Evolutionary conservation across 2,888 invertebrate genomes (phyloP).

Genomic region (Watsonalla binaria): DNA sequence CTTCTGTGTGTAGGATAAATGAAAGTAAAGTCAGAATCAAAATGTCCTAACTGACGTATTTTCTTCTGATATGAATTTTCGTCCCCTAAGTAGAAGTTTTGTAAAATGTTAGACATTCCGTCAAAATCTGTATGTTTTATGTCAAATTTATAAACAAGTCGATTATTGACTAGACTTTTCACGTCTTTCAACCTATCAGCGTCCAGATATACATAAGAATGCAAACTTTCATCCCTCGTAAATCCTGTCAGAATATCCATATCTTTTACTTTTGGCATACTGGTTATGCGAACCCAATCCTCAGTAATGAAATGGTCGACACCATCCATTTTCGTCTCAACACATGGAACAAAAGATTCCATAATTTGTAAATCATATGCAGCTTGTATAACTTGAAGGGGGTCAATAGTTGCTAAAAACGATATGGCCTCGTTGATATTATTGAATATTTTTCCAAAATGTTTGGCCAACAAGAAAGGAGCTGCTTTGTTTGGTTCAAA

Average conservation of each 20-base stretch:
- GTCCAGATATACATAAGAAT: conserved; percentile 5
- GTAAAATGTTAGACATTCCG: conserved; percentile 17
- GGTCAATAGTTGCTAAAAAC: conserved; percentile 25
- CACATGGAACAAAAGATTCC: conserved; percentile 22
- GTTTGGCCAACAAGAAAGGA: conserved; percentile 27
- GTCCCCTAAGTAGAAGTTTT: conserved; percentile 31
- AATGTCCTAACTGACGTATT: conserved; percentile 17
- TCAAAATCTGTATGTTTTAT: conserved; percentile 15
- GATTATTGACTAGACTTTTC: conserved; percentile 4
- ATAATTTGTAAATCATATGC: conserved; percentile 1
- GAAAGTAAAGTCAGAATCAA: conserved; percentile 32
- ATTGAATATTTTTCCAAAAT: conserved; percentile 26
- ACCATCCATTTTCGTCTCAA: conserved; percentile 30
- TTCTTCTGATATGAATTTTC: conserved; percentile 14
- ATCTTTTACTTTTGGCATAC: conserved; percentile 19
- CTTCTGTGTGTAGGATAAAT: conserved; percentile 26
- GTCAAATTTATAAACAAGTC: conserved; percentile 16
- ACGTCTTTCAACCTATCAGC: conserved; percentile 1
- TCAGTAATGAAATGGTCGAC: conserved; percentile 30
- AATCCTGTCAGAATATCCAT: conserved; percentile 32
- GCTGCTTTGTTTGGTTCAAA: conserved; percentile 20
- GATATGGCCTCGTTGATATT: conserved; percentile 27
- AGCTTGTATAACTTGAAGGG: conserved; percentile 26
- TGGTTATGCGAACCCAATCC: conserved; percentile 15
- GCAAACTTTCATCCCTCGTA: conserved; percentile 4